Conservation (phyloP, 2,797 vertebrate species). For the Cyclura pinguis region DNA sequence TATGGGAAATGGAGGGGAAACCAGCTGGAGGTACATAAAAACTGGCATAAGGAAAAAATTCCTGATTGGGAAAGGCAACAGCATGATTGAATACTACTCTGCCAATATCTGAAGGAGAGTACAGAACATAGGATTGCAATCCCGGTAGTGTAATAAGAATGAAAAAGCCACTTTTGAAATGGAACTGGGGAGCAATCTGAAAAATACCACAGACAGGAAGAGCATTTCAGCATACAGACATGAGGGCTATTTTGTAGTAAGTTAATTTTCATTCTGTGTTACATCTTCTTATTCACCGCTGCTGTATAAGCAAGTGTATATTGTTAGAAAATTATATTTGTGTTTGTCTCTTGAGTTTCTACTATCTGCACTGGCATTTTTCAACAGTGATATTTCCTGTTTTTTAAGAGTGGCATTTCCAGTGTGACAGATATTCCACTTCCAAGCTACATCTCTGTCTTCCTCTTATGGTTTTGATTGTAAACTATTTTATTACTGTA, state of each 20-base stretch:
- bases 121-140: too few relatives aligned
- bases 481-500: constrained; percentile 1
- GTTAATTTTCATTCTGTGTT: neutral
- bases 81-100: too few relatives aligned
- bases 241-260: neutral
- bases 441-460: neutral
- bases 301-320: neutral
- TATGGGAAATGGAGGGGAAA: too few relatives aligned
- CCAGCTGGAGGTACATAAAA: too few relatives aligned
- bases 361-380: neutral
- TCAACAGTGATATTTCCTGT: neutral
- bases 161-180: too few relatives aligned
- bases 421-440: neutral
- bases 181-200: too few relatives aligned
- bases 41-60: too few relatives aligned
- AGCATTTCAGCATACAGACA: neutral
- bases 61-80: too few relatives aligned
- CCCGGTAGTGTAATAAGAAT: too few relatives aligned
- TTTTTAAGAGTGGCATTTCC: constrained; percentile 1
- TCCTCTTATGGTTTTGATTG: neutral
- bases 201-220: too few relatives aligned
- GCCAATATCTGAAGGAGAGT: too few relatives aligned
- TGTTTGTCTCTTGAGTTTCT: neutral
- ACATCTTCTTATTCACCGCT: neutral
- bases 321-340: constrained; percentile 12